Evolutionary conservation across 1,140 invertebrate species (phyloP).

Genomic region (Trachymyrmex septentrionalis): DNA sequence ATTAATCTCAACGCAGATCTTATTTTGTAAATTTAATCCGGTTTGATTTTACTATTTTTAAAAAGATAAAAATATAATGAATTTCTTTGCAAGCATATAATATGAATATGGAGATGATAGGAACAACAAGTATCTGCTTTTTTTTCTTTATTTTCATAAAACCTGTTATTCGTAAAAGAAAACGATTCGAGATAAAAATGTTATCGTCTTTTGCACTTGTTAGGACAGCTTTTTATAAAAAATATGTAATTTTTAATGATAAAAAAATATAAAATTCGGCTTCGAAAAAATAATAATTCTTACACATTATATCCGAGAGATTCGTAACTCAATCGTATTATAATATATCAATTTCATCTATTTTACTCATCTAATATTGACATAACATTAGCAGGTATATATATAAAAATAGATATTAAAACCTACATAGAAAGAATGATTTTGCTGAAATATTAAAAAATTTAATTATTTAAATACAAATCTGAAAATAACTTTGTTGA

Average conservation of each 20-base stretch:
- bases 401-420: conserved; percentile 8
- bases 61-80: conserved; percentile 1
- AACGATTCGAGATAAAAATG: not conserved
- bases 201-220: not conserved
- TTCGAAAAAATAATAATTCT: not conserved
- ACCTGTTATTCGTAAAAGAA: not conserved
- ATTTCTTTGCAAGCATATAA: not conserved
- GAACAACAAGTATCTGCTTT: conserved; percentile 1
- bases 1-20: too few species aligned
- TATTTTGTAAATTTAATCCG: not conserved
- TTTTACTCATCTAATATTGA: not conserved
- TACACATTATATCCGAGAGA: not conserved
- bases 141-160: not conserved
- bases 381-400: not conserved
- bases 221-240: not conserved
- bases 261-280: not conserved
- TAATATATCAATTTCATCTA: not conserved
- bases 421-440: not conserved
- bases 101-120: not conserved
- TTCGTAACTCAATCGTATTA: not conserved
- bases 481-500: too few species aligned
- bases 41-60: not conserved
- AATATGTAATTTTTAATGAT: not conserved
- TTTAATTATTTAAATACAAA: too few species aligned
- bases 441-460: too few species aligned